Evolutionary conservation across 37 sponge, comb jelly and placozoan genomes (phyloP).

Genomic region (Corticium candelabrum): DNA sequence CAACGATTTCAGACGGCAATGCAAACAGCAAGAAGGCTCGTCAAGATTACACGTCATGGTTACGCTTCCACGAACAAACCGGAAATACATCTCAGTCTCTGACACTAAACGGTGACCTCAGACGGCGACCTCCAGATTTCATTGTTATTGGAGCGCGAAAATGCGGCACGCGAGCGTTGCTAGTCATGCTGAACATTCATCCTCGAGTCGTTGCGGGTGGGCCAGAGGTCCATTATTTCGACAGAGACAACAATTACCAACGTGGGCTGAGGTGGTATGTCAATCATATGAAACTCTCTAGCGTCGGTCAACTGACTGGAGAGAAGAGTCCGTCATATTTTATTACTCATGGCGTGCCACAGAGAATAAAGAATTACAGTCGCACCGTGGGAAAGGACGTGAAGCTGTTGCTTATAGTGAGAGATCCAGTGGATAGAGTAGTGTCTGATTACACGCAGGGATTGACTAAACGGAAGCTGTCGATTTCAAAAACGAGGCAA

Average conservation of each 20-base stretch:
- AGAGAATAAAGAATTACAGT: conserved; percentile 12
- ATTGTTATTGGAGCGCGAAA: conserved; percentile 78
- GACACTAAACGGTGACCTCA: no score
- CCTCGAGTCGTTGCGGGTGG: conserved; percentile 38
- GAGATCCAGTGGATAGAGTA: conserved; percentile 64
- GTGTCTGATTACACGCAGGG: conserved; percentile 67
- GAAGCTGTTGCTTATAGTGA: conserved; percentile 64
- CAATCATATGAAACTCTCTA: conserved; percentile 42
- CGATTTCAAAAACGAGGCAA: background rate
- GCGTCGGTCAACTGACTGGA: conserved; percentile 28
- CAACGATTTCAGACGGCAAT: no score
- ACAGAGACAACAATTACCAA: conserved; percentile 44
- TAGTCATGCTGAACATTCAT: conserved; percentile 60
- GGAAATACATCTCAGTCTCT: no score
- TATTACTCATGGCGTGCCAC: conserved; percentile 33
- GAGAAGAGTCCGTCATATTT: conserved; percentile 89
- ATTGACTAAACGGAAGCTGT: background rate
- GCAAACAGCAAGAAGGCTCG: no score
- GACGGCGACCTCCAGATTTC: no score
- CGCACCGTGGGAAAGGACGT: conserved; percentile 21
- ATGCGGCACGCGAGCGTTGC: conserved; percentile 76
- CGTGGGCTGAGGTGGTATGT: conserved; percentile 62
- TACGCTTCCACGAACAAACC: no score
- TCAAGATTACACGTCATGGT: no score
- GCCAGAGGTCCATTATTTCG: conserved; percentile 75